Evolutionary conservation across 2,888 invertebrate species (phyloP).

Genomic region (Apotomis betuletana): DNA sequence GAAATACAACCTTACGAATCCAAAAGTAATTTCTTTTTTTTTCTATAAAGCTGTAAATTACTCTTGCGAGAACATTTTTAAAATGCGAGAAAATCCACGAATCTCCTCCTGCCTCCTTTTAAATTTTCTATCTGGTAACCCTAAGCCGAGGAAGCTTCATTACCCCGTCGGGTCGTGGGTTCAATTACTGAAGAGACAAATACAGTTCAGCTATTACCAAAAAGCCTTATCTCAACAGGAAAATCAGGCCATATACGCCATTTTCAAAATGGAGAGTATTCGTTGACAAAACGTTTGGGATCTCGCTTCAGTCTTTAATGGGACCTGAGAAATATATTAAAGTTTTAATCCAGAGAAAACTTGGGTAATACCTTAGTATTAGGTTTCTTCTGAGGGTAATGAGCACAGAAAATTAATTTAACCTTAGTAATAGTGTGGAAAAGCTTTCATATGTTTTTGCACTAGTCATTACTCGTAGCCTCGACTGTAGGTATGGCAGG

Average conservation of each 20-base stretch:
- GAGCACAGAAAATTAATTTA: constrained; percentile 3
- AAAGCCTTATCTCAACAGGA: too few species aligned
- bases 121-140: too few species aligned
- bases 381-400: constrained; percentile 15
- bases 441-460: neutral
- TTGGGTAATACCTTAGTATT: constrained; percentile 13
- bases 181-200: constrained; percentile 9
- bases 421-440: neutral
- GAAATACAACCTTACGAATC: too few species aligned
- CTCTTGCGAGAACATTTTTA: too few species aligned
- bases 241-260: too few species aligned
- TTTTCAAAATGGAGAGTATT: neutral
- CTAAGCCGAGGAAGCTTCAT: neutral
- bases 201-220: neutral
- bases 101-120: too few species aligned
- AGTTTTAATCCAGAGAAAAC: constrained; percentile 26
- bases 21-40: too few species aligned
- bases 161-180: neutral
- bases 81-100: too few species aligned
- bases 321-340: constrained; percentile 13
- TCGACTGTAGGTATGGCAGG: too few species aligned
- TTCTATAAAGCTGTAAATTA: too few species aligned
- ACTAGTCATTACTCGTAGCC: neutral
- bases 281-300: constrained; percentile 5
- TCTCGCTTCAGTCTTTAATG: constrained; percentile 8